Percentiles rank a stretch among this genome's conserved stretches.
Conservation (phyloP, 2,888 invertebrate species). For the Chymomyza procnemis region DNA sequence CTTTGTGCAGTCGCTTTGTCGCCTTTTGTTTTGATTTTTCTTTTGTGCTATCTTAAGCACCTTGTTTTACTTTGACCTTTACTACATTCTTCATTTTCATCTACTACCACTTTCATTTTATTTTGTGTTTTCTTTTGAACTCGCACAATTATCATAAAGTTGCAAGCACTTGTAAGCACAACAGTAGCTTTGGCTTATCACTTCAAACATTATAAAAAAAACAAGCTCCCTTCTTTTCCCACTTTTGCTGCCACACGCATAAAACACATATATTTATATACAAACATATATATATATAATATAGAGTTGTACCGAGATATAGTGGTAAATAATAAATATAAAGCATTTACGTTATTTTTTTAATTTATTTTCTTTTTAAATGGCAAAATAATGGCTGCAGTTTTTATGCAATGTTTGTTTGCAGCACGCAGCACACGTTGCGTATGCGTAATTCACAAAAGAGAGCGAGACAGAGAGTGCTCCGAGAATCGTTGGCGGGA, state of each 20-base stretch:
- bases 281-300: no score
- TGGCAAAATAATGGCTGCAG: conserved; percentile 45
- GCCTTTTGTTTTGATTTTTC: conserved; percentile 22
- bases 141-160: conserved; percentile 35
- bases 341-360: background rate
- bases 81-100: background rate
- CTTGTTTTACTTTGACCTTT: conserved; percentile 23
- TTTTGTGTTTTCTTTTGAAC: background rate
- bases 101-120: background rate
- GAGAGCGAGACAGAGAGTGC: background rate
- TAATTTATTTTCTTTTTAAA: conserved; percentile 7
- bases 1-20: conserved; percentile 7
- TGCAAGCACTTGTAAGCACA: conserved; percentile 6
- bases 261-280: conserved; percentile 29
- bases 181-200: background rate
- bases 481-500: background rate
- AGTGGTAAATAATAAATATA: background rate
- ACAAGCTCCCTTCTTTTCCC: no score
- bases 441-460: conserved; percentile 22
- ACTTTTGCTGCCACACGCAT: conserved; percentile 23
- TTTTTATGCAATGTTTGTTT: conserved; percentile 21
- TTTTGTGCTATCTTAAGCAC: conserved; percentile 41
- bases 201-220: background rate
- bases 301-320: background rate
- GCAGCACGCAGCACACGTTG: conserved; percentile 8